Base-by-base conservation (phyloP, 1,140 invertebrate genomes). In the Aphelinus certus region DNA sequence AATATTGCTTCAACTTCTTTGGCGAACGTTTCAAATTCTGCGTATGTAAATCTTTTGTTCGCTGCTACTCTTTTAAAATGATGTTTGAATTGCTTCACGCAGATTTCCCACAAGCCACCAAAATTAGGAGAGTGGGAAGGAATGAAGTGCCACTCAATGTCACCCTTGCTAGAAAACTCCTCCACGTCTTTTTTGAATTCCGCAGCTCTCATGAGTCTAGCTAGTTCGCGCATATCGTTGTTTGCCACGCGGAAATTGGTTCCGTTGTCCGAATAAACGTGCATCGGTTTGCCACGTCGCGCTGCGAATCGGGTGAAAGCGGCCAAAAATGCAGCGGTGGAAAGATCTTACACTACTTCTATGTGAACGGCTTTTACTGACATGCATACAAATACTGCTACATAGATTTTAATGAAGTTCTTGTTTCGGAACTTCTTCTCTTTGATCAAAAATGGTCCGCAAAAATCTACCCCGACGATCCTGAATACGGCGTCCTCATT, bases 381-480 rank as follows among this genome's bases (percentile, higher is more conserved):
- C 26, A 26, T 26, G 26, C 65, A 75, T 53, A 69, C 61, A 69
- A 75, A 69, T 9, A 75, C 61, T 1, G 5, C 55, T 7, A 55
- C 55, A 57, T 72, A 65, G 6, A 42, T 45, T 58, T 73, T 65
- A 47, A 73, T 67, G 9, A 60, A 61, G 9, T 62, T 51, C 26
- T 10, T 43, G 49, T 61, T 66, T 47, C 57, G 46, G 7, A 10
- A 46, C n/a, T 4, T 60, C 3, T 71, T 61, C 43, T 71, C 69
- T 43, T 71, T 71, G 46, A 71, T 62, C 43, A 61, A 71, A 7
- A 71, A 62, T 7, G 49, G 69, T 7, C 69, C 58, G 9, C 57
- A 71, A 61, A 26, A 71, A 58, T 75, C 73, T 5, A 75, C 6
- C 4, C 66, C 73, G 1, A 42, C 48, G 53, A 57, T 69, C 3